phyloP scores from a whole-genome alignment of 2,113 vertebrate species.

The Heptranchias perlo region DNA sequence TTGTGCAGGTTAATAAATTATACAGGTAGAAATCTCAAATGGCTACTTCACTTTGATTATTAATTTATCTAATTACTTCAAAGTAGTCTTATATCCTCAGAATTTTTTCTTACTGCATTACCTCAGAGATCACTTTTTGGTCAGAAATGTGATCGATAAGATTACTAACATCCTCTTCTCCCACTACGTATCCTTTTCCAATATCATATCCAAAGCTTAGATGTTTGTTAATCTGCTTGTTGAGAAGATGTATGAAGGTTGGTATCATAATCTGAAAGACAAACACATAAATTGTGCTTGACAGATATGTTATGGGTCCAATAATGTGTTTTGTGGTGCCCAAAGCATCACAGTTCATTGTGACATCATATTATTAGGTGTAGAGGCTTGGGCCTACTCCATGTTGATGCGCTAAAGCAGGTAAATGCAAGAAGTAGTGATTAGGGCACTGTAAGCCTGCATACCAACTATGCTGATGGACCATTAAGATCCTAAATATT shows the following conservation, averaged over 20 bases:
- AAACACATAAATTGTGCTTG: not conserved
- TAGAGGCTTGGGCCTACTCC: not conserved
- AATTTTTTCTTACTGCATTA: constrained; percentile 41
- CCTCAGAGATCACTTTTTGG: constrained; percentile 49
- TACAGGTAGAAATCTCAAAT: not conserved
- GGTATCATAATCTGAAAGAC: constrained; percentile 51
- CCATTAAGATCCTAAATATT: not conserved
- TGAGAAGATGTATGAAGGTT: constrained; percentile 47
- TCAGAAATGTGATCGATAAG: constrained; percentile 53
- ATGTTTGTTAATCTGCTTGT: constrained; percentile 50
- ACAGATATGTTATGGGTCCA: not conserved
- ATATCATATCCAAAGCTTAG: constrained; percentile 51
- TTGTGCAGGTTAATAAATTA: not conserved
- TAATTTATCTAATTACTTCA: not conserved
- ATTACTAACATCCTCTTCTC: constrained; percentile 51
- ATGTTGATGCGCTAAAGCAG: not conserved
- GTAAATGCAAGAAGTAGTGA: not conserved
- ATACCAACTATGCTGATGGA: not conserved
- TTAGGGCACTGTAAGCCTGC: not conserved
- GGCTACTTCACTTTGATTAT: not conserved
- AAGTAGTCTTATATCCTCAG: not conserved
- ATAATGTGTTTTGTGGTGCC: not conserved
- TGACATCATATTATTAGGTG: not conserved
- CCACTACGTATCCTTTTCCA: constrained; percentile 56
- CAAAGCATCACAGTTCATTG: not conserved